Percentiles rank a stretch among this genome's conserved stretches.
Conservation (phyloP, 2,888 invertebrate genomes). For the Lymantria dispar region DNA sequence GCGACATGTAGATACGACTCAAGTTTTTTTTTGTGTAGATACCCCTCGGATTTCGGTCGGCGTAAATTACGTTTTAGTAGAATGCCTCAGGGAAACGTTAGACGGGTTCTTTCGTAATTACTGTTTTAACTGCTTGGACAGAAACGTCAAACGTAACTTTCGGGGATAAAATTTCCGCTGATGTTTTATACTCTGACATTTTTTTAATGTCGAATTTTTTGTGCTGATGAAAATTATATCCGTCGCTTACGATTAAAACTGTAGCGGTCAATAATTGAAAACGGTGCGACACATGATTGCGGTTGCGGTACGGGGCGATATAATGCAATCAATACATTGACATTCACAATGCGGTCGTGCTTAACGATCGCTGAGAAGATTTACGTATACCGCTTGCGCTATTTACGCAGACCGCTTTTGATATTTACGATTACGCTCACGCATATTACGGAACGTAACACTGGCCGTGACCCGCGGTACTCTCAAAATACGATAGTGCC, state of each 20-base stretch:
- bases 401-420: constrained; percentile 56
- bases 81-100: constrained; percentile 77
- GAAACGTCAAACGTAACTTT: constrained; percentile 74
- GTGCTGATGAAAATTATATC: constrained; percentile 12
- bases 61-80: constrained; percentile 79
- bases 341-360: constrained; percentile 57
- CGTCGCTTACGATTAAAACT: constrained; percentile 39
- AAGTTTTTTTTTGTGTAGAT: constrained; percentile 44
- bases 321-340: constrained; percentile 66
- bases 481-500: constrained; percentile 33
- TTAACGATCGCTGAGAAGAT: constrained; percentile 60
- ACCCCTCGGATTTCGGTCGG: constrained; percentile 69
- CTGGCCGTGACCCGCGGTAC: constrained; percentile 46
- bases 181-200: constrained; percentile 33
- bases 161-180: constrained; percentile 54
- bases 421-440: constrained; percentile 67
- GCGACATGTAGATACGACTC: constrained; percentile 71
- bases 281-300: constrained; percentile 39
- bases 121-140: constrained; percentile 76
- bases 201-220: constrained; percentile 11
- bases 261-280: constrained; percentile 55
- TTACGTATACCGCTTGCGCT: constrained; percentile 53
- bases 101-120: constrained; percentile 76
- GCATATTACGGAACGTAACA: constrained; percentile 49
- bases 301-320: constrained; percentile 43